Evolutionary conservation across 2,888 invertebrate species (phyloP), one percentile per base, ranked within the genome.

Genomic region (Orchesella flavescens): DNA sequence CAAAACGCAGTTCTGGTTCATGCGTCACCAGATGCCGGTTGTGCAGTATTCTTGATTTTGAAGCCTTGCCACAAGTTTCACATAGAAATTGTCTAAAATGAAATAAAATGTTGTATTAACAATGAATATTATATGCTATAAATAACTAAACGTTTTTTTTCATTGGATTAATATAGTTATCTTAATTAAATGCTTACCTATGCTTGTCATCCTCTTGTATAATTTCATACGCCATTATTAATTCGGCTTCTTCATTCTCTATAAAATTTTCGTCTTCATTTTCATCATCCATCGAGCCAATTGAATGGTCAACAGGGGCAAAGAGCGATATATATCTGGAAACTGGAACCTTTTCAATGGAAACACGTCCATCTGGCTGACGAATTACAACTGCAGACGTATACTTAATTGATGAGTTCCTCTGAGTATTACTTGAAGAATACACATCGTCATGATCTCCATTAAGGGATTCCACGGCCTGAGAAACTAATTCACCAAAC

Each of bases 151-250:
- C 2, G 21, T 21, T 19, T 12, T 3, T 59, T 59, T 17, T 1
- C 17, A 17, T 59, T 4, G n/a, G 15, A 49, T 1, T 49, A 49
- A 12, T 44, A 44, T 44, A 9, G 44, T 12, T 12, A 9, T 44
- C 7, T 44, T 44, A 9, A 7, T 7, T 44, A 7, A 49, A 3
- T 49, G 2, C 49, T 43, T 49, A 84, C 83, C 78, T 68, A 24
- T 78, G 49, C 17, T 49, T 68, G 65, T 84, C 83, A 19, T 78
- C 83, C 0, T 84, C 78, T 49, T 79, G 83, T 13, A 69, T 15
- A 1, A 84, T 84, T 84, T 84, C 83, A 65, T 84, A 84, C 5
- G 83, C 69, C 69, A 84, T 75, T 19, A 84, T 84, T 44, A 84
- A 69, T 46, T 78, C 83, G 46, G 74, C 83, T 15, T 84, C 83